phyloP scores from a whole-genome alignment of 2,888 invertebrate genomes.

The Emesis castigata region DNA sequence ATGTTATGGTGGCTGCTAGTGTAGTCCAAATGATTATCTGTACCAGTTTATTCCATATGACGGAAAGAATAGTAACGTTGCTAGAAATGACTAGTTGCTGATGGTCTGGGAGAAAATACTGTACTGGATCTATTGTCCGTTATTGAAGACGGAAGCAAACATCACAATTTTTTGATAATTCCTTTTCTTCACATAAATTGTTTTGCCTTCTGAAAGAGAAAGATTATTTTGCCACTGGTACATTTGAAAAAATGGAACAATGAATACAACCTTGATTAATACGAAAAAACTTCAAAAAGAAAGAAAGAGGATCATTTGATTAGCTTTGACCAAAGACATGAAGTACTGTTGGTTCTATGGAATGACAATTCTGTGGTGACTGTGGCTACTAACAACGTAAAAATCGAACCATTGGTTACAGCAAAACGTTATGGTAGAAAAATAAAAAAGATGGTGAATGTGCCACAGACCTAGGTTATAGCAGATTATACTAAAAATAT shows the following conservation, averaged over 20 bases:
- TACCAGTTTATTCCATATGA: too few species aligned
- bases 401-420: conserved; percentile 23
- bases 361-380: too few species aligned
- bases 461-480: conserved; percentile 3
- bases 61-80: too few species aligned
- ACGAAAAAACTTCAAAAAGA: conserved; percentile 26
- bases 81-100: too few species aligned
- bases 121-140: too few species aligned
- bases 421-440: conserved; percentile 32
- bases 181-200: too few species aligned
- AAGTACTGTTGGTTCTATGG: conserved; percentile 30
- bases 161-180: conserved; percentile 12
- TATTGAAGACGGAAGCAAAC: conserved; percentile 4
- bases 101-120: too few species aligned
- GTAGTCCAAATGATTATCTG: too few species aligned
- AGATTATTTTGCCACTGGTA: conserved; percentile 5
- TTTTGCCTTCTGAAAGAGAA: background rate
- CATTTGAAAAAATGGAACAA: conserved; percentile 8
- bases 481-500: conserved; percentile 11
- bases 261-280: too few species aligned
- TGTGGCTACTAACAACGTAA: conserved; percentile 11
- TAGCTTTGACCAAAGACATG: conserved; percentile 29
- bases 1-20: too few species aligned
- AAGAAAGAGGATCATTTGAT: conserved; percentile 14
- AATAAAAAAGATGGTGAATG: too few species aligned